These are phyloP conservation scores for Rhamphomyia laevipes DNA, from an alignment of 2,888 invertebrate genomes.

Conservation along the genomic window DNA sequence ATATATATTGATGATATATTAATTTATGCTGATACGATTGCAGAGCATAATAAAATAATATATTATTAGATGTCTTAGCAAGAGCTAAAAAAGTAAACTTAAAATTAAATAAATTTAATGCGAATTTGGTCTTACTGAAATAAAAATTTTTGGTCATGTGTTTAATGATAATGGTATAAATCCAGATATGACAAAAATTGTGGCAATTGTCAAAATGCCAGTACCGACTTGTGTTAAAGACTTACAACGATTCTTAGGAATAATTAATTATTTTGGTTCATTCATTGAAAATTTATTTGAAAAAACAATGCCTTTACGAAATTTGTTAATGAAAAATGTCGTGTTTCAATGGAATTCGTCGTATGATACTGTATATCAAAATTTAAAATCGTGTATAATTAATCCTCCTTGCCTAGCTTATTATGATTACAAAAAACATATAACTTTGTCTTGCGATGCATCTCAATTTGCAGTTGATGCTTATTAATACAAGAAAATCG, in stretches of 20 bases:
- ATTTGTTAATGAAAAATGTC: constrained; percentile 4
- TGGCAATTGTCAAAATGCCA: constrained; percentile 3
- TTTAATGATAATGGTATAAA: constrained; percentile 4
- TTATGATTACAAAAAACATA: neutral
- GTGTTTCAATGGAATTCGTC: constrained; percentile 7
- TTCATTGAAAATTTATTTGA: constrained; percentile 16
- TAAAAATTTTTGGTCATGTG: constrained; percentile 3
- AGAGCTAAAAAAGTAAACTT: constrained; percentile 6
- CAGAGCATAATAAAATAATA: constrained; percentile 7
- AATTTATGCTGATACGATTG: constrained; percentile 1
- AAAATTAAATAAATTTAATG: constrained; percentile 5
- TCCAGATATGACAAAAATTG: constrained; percentile 3
- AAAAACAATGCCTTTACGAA: constrained; percentile 10
- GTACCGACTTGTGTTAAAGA: constrained; percentile 2
- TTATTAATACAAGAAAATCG: constrained; percentile 2
- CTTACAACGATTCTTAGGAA: constrained; percentile 14
- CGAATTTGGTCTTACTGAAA: constrained; percentile 4
- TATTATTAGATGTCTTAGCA: constrained; percentile 1
- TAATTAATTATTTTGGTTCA: constrained; percentile 14
- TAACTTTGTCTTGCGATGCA: constrained; percentile 5
- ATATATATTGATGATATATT: constrained; percentile 9
- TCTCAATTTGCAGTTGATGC: constrained; percentile 9
- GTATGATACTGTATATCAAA: neutral
- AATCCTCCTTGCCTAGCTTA: constrained; percentile 1
- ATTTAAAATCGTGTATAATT: neutral